Percentiles rank a stretch among this genome's conserved stretches.
Evolutionary conservation across 2,113 vertebrate species (phyloP).

Genomic region (Ellobius talpinus): DNA sequence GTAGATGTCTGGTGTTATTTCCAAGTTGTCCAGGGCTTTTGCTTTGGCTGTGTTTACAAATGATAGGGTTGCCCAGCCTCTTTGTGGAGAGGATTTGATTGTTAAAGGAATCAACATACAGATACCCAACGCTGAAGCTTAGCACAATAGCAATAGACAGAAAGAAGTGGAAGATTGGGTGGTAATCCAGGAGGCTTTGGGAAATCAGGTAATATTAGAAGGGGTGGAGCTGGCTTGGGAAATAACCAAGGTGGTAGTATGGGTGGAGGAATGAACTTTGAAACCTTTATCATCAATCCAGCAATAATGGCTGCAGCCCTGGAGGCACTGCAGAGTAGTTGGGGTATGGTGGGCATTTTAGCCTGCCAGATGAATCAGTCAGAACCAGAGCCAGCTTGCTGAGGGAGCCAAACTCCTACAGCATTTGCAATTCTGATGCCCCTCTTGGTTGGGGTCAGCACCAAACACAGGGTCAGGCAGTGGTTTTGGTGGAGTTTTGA

Average conservation of each 20-base stretch:
- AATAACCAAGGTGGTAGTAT: too few species aligned
- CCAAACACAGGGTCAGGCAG: neutral
- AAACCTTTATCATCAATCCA: neutral
- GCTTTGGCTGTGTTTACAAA: neutral
- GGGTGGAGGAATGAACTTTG: neutral
- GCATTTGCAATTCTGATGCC: neutral
- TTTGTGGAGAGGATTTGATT: neutral
- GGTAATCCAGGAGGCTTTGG: neutral
- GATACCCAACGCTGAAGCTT: neutral
- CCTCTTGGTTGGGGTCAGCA: neutral
- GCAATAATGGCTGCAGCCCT: neutral
- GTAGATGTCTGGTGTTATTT: neutral
- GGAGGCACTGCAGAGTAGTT: too few species aligned
- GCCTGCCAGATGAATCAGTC: neutral
- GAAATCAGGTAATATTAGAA: neutral
- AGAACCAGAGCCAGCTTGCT: neutral
- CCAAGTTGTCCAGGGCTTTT: neutral
- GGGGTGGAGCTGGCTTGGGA: too few species aligned
- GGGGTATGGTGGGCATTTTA: neutral
- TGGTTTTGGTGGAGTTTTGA: neutral
- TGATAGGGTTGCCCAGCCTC: neutral
- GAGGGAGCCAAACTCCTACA: neutral
- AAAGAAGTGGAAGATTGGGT: neutral
- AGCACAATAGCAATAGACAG: neutral
- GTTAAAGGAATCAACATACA: neutral